A percentile compares a stretch with the other conserved stretches of the same genome.
phyloP scores from a whole-genome alignment of 2,797 vertebrate genomes.

The Oreochromis grahami region DNA sequence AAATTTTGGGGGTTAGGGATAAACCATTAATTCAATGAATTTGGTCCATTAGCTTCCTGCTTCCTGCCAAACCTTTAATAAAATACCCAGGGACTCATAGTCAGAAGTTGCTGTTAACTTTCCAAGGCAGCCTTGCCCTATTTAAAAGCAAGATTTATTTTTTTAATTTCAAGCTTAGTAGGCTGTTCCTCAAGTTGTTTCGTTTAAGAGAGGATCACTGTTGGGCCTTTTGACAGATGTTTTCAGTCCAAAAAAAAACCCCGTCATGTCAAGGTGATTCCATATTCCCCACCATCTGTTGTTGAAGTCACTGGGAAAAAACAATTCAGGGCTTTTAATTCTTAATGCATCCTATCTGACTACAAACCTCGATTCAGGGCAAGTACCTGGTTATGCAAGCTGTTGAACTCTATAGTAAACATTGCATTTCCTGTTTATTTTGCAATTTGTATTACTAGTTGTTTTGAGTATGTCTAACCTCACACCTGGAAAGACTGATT shows the following conservation, averaged over 20 bases:
- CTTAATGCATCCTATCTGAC: background rate
- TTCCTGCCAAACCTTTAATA: conserved; percentile 36
- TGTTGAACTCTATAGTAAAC: background rate
- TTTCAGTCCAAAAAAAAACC: background rate
- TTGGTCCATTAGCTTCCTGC: conserved; percentile 49
- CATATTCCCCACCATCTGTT: conserved; percentile 27
- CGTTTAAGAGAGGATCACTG: conserved; percentile 1
- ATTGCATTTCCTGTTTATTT: background rate
- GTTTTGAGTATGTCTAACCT: background rate
- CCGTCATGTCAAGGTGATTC: conserved; percentile 21
- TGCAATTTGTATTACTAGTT: background rate
- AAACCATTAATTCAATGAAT: conserved; percentile 50
- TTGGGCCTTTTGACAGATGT: conserved; percentile 29
- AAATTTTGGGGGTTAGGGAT: conserved; percentile 21
- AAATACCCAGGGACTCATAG: conserved; percentile 25
- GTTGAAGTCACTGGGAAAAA: conserved; percentile 4
- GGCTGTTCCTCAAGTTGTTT: background rate
- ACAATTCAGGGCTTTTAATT: background rate
- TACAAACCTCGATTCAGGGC: background rate
- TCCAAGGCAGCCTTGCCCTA: conserved; percentile 1
- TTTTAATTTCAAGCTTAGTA: background rate
- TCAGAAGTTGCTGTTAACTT: conserved; percentile 27
- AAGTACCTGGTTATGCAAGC: background rate
- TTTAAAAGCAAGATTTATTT: conserved; percentile 9
- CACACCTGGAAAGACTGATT: background rate